Conservation (phyloP, 2,113 vertebrate genomes). For the Macquaria australasica region DNA sequence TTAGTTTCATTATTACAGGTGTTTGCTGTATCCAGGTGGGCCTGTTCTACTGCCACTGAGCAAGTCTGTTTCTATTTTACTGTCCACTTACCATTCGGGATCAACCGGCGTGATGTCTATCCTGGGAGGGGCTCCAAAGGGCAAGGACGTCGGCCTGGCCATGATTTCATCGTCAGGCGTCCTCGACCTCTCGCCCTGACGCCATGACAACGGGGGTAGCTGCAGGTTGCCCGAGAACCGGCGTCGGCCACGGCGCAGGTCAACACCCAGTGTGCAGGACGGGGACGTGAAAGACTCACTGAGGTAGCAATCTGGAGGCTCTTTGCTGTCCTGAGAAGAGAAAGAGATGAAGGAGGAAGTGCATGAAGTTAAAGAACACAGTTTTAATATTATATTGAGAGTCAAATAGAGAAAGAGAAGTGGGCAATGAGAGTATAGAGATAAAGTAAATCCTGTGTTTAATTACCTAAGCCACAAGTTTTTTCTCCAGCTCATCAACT, state of each 20-base stretch:
- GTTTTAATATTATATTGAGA: not conserved
- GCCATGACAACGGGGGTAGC: conserved; percentile 92
- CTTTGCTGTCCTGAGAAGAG: conserved; percentile 86
- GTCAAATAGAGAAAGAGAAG: not conserved
- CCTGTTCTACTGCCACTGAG: not conserved
- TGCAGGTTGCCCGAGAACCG: conserved; percentile 94
- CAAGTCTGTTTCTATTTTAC: not conserved
- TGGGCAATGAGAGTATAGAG: not conserved
- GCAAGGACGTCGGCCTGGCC: conserved; percentile 91
- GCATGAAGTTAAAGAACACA: too few relatives aligned
- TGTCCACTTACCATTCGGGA: conserved; percentile 89
- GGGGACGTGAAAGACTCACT: conserved; percentile 94
- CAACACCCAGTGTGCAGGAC: conserved; percentile 90
- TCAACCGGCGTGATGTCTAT: conserved; percentile 95
- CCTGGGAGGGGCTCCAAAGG: conserved; percentile 89
- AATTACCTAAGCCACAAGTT: not conserved
- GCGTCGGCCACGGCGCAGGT: conserved; percentile 91
- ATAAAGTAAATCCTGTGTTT: not conserved
- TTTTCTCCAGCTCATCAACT: not conserved
- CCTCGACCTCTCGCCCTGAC: conserved; percentile 89
- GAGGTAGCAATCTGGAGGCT: conserved; percentile 88
- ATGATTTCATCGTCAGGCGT: conserved; percentile 91
- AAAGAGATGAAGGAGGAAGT: not conserved
- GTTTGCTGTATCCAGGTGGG: not conserved
- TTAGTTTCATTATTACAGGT: not conserved